Conservation (phyloP, 2,888 invertebrate species). For the Athalia rosae region DNA sequence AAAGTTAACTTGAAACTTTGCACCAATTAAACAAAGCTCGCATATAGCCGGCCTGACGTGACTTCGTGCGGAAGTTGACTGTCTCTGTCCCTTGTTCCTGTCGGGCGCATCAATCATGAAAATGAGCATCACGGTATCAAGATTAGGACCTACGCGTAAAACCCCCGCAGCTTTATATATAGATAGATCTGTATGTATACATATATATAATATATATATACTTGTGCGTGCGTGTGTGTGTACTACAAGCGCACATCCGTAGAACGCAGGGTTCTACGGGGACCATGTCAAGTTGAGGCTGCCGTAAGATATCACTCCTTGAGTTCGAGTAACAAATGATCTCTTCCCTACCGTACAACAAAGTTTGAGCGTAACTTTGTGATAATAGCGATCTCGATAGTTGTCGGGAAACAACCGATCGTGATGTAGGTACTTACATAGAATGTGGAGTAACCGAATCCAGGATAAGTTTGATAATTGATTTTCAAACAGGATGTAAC, state of each 20-base stretch:
- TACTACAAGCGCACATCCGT: background rate
- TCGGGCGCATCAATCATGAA: conserved; percentile 41
- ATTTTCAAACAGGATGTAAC: conserved; percentile 78
- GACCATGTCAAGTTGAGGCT: conserved; percentile 37
- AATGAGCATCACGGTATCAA: conserved; percentile 36
- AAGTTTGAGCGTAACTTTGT: conserved; percentile 18
- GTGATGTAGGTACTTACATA: background rate
- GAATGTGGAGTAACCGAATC: background rate
- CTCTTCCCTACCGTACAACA: conserved; percentile 14
- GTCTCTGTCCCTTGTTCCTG: conserved; percentile 35
- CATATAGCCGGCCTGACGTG: conserved; percentile 20
- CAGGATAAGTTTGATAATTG: background rate
- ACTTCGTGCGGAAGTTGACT: conserved; percentile 38
- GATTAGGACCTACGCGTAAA: conserved; percentile 29
- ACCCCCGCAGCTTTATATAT: background rate
- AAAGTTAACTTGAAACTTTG: conserved; percentile 28
- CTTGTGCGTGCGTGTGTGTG: too few relatives aligned
- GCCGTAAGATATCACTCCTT: conserved; percentile 35
- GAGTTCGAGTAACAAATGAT: conserved; percentile 35
- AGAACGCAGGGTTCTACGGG: conserved; percentile 30
- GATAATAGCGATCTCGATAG: conserved; percentile 27
- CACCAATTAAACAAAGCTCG: conserved; percentile 28
- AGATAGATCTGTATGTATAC: background rate
- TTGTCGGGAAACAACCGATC: background rate
- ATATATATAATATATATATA: conserved; percentile 3